These are phyloP conservation scores for Drosophila nigritarsus DNA, from an alignment of 2,888 invertebrate genomes.

Conservation along the genomic window DNA sequence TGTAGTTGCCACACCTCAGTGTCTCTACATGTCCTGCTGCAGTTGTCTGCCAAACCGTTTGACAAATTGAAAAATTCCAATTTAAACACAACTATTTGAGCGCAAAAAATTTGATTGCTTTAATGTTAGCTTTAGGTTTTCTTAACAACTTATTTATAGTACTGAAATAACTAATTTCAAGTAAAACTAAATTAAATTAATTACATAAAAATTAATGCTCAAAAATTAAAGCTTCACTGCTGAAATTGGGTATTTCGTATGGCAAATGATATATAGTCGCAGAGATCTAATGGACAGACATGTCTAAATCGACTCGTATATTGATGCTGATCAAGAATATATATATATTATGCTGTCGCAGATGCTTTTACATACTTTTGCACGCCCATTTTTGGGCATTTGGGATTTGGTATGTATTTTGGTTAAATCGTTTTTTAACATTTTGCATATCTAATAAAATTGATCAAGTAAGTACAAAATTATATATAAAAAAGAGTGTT, in stretches of 20 bases:
- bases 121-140: background rate
- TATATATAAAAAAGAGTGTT: background rate
- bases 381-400: no score
- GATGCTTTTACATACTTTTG: background rate
- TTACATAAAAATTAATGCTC: background rate
- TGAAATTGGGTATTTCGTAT: background rate
- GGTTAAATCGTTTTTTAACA: no score
- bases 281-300: background rate
- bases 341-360: background rate
- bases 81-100: constrained; percentile 65
- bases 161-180: background rate
- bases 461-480: background rate
- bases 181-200: background rate
- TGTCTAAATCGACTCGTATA: background rate
- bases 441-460: no score
- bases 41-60: constrained; percentile 47
- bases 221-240: background rate
- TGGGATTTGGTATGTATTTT: no score
- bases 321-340: background rate
- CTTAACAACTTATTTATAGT: background rate
- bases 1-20: constrained; percentile 1
- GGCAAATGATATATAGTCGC: background rate
- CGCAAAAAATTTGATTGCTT: background rate
- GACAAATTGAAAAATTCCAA: constrained; percentile 75
- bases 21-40: constrained; percentile 41